These are phyloP conservation scores for Rugalucina vietnamica DNA, from an alignment of 2,888 invertebrate genomes.

Conservation along the genomic window DNA sequence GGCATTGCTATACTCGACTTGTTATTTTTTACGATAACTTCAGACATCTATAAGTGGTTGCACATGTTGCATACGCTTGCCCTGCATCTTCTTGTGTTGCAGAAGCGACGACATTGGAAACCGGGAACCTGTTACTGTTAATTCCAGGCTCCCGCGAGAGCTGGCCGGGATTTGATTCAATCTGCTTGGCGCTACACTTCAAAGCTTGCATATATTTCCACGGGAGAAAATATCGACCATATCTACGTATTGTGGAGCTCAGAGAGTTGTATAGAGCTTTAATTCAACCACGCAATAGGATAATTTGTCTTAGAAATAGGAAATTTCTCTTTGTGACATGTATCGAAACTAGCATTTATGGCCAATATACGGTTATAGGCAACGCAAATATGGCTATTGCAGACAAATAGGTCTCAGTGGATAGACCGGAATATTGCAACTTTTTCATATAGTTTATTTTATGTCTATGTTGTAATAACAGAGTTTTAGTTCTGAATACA, in stretches of 20 bases:
- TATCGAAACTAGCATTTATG: no score
- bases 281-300: constrained; percentile 8
- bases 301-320: background rate
- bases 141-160: constrained; percentile 3
- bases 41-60: no score
- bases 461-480: no score
- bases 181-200: background rate
- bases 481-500: no score
- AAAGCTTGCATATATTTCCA: constrained; percentile 11
- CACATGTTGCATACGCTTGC: background rate
- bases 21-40: no score
- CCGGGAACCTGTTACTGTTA: background rate
- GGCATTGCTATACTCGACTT: no score
- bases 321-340: no score
- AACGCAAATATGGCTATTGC: no score
- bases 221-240: background rate
- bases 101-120: background rate
- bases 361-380: no score
- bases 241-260: background rate
- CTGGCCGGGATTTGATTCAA: constrained; percentile 11
- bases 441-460: background rate
- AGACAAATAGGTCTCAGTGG: no score
- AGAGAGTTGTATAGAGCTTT: constrained; percentile 1
- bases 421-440: background rate
- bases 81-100: background rate